Conservation (phyloP, 2,888 invertebrate genomes). For the Panopea generosa region DNA sequence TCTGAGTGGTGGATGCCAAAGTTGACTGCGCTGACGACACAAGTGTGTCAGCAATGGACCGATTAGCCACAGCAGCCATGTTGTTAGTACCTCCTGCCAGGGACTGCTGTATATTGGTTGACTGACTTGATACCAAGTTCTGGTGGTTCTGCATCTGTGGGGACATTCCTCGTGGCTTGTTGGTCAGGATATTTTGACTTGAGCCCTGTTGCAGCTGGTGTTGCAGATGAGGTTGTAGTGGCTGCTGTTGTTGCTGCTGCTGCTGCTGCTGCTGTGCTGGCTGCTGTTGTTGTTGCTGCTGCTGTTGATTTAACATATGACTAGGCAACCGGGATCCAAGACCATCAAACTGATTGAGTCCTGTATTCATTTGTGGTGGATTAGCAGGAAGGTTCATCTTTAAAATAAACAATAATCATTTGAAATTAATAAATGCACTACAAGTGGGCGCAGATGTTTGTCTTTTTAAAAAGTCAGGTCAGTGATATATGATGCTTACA, state of each 20-base stretch:
- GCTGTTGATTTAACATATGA: conserved; percentile 46
- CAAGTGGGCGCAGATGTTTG: no score
- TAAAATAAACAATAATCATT: background rate
- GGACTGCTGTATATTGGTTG: conserved; percentile 37
- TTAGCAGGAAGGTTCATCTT: conserved; percentile 59
- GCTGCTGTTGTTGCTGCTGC: conserved; percentile 22
- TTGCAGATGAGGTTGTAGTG: conserved; percentile 23
- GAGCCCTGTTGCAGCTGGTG: conserved; percentile 55
- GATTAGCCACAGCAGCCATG: conserved; percentile 39
- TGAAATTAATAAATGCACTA: no score
- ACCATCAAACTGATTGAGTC: conserved; percentile 57
- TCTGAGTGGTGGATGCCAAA: conserved; percentile 30
- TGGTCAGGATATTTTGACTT: conserved; percentile 38
- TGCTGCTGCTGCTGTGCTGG: conserved; percentile 37
- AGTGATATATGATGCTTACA: no score
- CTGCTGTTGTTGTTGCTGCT: conserved; percentile 38
- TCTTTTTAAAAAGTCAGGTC: no score
- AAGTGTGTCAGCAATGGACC: conserved; percentile 45
- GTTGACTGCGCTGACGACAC: conserved; percentile 42
- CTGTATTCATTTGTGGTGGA: conserved; percentile 54
- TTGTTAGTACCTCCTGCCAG: conserved; percentile 39
- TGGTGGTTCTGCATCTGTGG: conserved; percentile 44
- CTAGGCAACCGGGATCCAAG: conserved; percentile 50
- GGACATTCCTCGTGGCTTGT: conserved; percentile 51
- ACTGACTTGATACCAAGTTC: conserved; percentile 31